Evolutionary conservation across 2,888 invertebrate species (phyloP).

Genomic region (Dusona sp.): DNA sequence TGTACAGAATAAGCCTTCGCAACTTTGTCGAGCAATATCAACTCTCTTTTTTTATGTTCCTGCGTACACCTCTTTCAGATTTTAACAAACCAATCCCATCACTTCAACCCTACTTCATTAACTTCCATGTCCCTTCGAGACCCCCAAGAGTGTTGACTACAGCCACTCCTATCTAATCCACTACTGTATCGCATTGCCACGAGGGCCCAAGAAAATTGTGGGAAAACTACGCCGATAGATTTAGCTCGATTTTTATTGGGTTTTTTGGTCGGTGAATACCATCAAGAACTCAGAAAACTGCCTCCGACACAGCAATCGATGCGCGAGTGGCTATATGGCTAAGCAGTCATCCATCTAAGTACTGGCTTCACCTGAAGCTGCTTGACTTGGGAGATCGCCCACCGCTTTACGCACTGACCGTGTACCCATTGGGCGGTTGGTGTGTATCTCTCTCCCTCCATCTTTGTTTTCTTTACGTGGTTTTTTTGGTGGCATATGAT

Average conservation of each 20-base stretch:
- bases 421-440: no score
- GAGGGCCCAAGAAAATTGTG: not conserved
- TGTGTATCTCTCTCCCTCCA: no score
- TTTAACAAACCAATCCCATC: not conserved
- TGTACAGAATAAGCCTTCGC: conserved; percentile 65
- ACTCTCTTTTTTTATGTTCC: conserved; percentile 45
- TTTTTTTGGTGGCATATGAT: no score
- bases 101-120: not conserved
- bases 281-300: not conserved
- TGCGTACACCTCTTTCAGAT: not conserved
- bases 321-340: not conserved
- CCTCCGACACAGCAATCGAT: not conserved
- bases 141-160: not conserved
- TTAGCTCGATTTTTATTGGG: not conserved
- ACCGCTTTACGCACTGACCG: no score
- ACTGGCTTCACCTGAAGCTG: no score
- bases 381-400: no score
- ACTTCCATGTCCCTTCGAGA: not conserved
- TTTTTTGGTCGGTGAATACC: not conserved
- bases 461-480: no score
- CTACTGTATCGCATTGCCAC: not conserved
- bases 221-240: not conserved
- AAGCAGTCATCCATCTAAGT: no score
- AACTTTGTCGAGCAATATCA: conserved; percentile 59
- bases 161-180: not conserved